Evolutionary conservation across 2,113 vertebrate species (phyloP).

Genomic region (Triplophysa siluroides): DNA sequence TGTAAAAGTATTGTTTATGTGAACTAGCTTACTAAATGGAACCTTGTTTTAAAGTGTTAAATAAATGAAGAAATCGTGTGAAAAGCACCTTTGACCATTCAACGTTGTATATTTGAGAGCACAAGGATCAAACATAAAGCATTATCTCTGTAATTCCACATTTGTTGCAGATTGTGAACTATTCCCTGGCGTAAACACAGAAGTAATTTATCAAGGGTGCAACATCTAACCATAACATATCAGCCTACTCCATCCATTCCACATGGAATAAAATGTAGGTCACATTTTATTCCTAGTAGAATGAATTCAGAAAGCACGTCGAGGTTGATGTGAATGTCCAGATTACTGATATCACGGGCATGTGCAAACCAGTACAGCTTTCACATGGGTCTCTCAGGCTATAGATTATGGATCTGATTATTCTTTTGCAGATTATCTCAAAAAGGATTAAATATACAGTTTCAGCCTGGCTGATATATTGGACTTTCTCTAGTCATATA

Average conservation of each 20-base stretch:
- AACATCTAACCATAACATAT: neutral
- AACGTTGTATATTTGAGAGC: no score
- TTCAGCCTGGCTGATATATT: neutral
- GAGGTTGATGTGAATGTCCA: neutral
- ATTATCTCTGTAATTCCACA: neutral
- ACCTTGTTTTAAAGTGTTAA: no score
- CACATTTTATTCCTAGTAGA: neutral
- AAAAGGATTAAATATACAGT: neutral
- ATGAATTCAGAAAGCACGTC: neutral
- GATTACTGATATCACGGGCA: neutral
- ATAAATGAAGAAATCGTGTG: no score
- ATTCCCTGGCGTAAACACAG: neutral
- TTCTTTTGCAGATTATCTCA: neutral
- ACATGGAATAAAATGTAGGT: no score
- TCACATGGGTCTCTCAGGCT: no score
- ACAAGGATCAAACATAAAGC: no score
- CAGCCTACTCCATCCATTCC: no score
- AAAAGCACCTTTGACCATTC: no score
- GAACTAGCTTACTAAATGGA: no score
- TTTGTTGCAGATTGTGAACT: neutral
- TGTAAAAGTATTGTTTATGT: no score
- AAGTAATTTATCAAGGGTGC: constrained; percentile 1
- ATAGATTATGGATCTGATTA: no score
- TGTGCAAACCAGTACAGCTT: neutral
- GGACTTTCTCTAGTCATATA: no score